Conservation (phyloP, 2,797 vertebrate species). For the Oreochromis grahami region DNA sequence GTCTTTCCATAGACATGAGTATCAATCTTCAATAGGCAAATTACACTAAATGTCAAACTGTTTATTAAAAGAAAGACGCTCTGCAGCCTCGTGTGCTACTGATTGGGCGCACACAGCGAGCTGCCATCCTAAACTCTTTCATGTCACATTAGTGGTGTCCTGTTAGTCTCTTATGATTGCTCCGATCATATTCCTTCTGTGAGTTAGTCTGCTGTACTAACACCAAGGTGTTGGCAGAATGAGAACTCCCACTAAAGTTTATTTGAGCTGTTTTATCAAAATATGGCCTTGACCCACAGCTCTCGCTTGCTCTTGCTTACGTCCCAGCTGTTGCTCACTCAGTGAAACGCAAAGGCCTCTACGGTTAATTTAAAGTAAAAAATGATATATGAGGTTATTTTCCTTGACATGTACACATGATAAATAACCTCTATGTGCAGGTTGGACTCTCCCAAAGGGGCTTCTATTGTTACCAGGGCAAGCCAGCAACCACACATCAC, state of each 20-base stretch:
- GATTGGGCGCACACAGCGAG: neutral
- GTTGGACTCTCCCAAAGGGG: constrained; percentile 9
- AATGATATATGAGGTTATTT: constrained; percentile 53
- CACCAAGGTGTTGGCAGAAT: constrained; percentile 23
- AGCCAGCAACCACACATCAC: constrained; percentile 52
- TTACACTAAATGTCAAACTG: neutral
- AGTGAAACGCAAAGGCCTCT: constrained; percentile 16
- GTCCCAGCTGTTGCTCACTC: constrained; percentile 16
- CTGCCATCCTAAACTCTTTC: neutral
- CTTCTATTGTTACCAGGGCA: constrained; percentile 51
- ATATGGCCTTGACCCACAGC: constrained; percentile 16
- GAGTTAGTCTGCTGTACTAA: constrained; percentile 23
- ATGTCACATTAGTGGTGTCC: constrained; percentile 12
- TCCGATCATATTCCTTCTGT: constrained; percentile 19
- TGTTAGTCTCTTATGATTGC: constrained; percentile 16
- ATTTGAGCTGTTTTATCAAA: constrained; percentile 50
- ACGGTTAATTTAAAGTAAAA: constrained; percentile 44
- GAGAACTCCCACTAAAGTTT: constrained; percentile 45
- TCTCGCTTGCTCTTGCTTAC: constrained; percentile 5
- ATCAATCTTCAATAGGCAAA: neutral
- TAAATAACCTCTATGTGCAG: constrained; percentile 42
- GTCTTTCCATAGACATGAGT: neutral
- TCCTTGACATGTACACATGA: constrained; percentile 44
- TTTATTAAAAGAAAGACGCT: neutral
- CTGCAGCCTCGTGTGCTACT: neutral